phyloP scores from a whole-genome alignment of 2,888 invertebrate genomes.

The Hanleya hanleyi region DNA sequence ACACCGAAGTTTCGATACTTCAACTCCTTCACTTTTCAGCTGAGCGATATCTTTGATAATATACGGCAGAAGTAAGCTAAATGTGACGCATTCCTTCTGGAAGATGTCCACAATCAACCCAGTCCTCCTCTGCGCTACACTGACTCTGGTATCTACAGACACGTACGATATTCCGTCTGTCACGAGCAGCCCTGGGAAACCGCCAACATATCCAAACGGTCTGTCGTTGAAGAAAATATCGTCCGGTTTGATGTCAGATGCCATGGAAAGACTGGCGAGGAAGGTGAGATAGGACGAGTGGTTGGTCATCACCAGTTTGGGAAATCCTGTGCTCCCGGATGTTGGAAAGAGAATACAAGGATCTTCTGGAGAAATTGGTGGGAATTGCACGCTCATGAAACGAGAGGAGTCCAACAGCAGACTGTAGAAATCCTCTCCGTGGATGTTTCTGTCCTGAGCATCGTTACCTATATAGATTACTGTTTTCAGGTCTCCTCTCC shows the following conservation, averaged over 20 bases:
- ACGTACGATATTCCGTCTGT: neutral
- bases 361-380: neutral
- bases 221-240: neutral
- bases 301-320: neutral
- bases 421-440: no score
- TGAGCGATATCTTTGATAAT: neutral
- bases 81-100: neutral
- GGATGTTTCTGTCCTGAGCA: no score
- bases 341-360: neutral
- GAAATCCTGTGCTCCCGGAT: neutral
- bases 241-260: neutral
- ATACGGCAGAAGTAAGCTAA: neutral
- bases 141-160: neutral
- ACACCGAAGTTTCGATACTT: no score
- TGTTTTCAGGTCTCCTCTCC: no score
- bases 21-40: no score
- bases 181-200: neutral
- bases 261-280: neutral
- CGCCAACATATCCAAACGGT: neutral
- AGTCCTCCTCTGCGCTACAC: neutral
- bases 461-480: no score
- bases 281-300: neutral
- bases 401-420: no score
- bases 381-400: no score
- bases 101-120: neutral